Conservation (phyloP, 2,797 vertebrate species). For the Monodelphis domestica region DNA sequence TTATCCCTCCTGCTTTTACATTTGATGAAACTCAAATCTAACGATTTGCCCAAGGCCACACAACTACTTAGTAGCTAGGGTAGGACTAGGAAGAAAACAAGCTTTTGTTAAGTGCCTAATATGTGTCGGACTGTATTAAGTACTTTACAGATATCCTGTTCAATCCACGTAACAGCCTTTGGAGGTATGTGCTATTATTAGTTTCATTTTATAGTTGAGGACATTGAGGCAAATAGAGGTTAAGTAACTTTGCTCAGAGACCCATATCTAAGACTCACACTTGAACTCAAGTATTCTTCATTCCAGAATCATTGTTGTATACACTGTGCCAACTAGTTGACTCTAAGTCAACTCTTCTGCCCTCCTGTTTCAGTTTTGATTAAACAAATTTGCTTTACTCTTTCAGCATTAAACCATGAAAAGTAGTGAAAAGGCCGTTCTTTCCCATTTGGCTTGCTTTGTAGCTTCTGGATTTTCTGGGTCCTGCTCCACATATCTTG, state of each 20-base stretch:
- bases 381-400: neutral
- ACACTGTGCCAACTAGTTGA: neutral
- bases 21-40: neutral
- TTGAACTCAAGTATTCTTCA: neutral
- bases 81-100: neutral
- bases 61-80: neutral
- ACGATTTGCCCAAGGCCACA: neutral
- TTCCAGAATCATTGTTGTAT: neutral
- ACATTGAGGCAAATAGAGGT: neutral
- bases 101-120: neutral
- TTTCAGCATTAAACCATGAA: neutral
- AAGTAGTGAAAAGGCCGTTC: neutral
- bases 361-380: neutral
- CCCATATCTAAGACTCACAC: neutral
- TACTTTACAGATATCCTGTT: neutral
- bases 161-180: too few relatives aligned
- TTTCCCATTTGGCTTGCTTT: neutral
- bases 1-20: neutral
- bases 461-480: neutral
- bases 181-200: neutral
- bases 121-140: neutral
- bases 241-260: neutral
- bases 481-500: neutral
- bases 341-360: neutral
- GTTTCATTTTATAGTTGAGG: neutral